phyloP scores from a whole-genome alignment of 2,888 invertebrate species.

The Agrotis segetum region DNA sequence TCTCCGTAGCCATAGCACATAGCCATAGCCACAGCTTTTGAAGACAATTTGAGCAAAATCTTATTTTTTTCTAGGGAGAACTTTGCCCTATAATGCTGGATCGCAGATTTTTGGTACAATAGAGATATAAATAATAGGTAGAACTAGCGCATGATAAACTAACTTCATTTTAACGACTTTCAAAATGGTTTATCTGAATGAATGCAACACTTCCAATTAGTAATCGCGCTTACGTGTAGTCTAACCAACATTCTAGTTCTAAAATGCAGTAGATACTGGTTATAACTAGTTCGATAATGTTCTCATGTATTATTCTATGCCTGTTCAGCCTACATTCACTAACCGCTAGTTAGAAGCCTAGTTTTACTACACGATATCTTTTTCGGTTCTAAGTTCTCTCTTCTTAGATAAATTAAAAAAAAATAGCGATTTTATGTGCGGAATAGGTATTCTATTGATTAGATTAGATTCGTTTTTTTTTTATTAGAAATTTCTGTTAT shows the following conservation, averaged over 20 bases:
- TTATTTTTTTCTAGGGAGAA: neutral
- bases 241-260: constrained; percentile 31
- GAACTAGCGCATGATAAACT: too few relatives aligned
- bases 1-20: neutral
- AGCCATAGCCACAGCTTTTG: neutral
- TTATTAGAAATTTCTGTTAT: neutral
- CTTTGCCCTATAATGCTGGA: too few relatives aligned
- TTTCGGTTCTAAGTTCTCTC: constrained; percentile 13
- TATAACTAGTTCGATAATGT: constrained; percentile 39
- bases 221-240: constrained; percentile 22
- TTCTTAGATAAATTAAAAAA: too few relatives aligned
- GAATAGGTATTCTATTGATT: too few relatives aligned
- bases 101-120: too few relatives aligned
- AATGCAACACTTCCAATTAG: constrained; percentile 4
- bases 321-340: constrained; percentile 46
- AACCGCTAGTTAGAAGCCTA: constrained; percentile 46
- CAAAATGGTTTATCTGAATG: neutral
- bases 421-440: too few relatives aligned
- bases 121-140: too few relatives aligned
- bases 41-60: neutral
- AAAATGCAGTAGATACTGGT: constrained; percentile 34
- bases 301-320: constrained; percentile 54
- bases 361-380: constrained; percentile 23
- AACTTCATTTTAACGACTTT: too few relatives aligned
- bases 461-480: too few relatives aligned